Conservation (phyloP, 2,888 invertebrate species). For the Thelaira solivaga region DNA sequence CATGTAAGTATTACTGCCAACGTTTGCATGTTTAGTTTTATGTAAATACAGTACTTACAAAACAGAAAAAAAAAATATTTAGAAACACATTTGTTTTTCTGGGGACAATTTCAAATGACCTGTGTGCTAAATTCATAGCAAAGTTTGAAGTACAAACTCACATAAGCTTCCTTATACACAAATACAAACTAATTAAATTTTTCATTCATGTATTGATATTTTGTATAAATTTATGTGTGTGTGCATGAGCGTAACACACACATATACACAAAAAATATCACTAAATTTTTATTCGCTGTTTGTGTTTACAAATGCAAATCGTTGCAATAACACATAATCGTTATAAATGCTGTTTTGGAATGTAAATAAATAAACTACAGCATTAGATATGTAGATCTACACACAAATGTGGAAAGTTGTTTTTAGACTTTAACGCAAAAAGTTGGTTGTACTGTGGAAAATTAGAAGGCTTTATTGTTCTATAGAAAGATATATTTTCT, state of each 20-base stretch:
- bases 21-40: conserved; percentile 10
- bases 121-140: conserved; percentile 17
- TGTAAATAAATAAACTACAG: neutral
- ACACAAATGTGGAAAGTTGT: too few species aligned
- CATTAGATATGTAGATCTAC: neutral
- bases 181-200: conserved; percentile 5
- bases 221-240: neutral
- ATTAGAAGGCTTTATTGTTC: too few species aligned
- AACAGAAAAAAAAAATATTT: neutral
- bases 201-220: neutral
- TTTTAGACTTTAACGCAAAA: too few species aligned
- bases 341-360: conserved; percentile 19
- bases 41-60: conserved; percentile 4
- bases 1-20: neutral
- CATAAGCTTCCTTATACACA: neutral
- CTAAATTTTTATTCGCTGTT: conserved; percentile 11
- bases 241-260: too few species aligned
- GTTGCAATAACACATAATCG: conserved; percentile 39
- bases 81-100: neutral
- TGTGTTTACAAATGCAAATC: conserved; percentile 49
- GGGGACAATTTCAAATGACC: neutral
- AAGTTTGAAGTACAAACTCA: too few species aligned
- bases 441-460: too few species aligned
- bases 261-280: too few species aligned
- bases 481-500: too few species aligned